Base-by-base conservation (phyloP, 2,113 vertebrate species). In the Oenanthe oenanthe region DNA sequence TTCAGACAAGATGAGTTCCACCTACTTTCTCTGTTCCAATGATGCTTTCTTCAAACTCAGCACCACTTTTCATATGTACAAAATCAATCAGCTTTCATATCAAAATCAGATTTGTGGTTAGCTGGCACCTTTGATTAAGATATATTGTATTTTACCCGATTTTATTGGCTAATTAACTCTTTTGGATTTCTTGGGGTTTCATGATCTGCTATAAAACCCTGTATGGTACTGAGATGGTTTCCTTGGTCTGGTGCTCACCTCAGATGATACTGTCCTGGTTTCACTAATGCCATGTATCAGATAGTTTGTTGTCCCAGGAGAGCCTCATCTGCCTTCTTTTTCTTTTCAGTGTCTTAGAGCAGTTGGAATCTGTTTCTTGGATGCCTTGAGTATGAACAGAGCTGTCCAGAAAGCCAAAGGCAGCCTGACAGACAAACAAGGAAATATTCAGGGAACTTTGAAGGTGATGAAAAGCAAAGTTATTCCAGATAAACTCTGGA, bases 401-500 rank as follows among this genome's bases (percentile, higher is more conserved):
- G 60, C 74, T 77, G 47, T 77, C 75, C 78, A 73, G 67, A 72
- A 92, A 70, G 38, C 66, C 71, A 85, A 68, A 82, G 47, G 47
- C 54, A 82, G 68, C 62, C 17, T 68, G 34, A 79, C 7, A 66
- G 81, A 80, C 17, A 14, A 88, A 95, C 82, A 86, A 84, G 92
- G 78, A 88, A 94, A 88, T 85, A 90, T 83, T 85, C 88, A 86
- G 75, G 60, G 78, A 85, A 93, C 78, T 93, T 17, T 47, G 36
- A 88, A 93, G 88, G 95, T 85, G 95, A 66, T 93, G 89, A 96
- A 96, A 97, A 95, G 81, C 18, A n/a, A 66, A 90, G 67, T 88
- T 94, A 70, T 93, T 93, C 67, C 92, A 90, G 89, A 94, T 89
- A 92, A 96, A 60, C 95, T 95, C 58, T 95, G 88, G 85, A 95